Base-by-base conservation (phyloP, 2,888 invertebrate species). In the Dryocosmus kuriphilus region DNA sequence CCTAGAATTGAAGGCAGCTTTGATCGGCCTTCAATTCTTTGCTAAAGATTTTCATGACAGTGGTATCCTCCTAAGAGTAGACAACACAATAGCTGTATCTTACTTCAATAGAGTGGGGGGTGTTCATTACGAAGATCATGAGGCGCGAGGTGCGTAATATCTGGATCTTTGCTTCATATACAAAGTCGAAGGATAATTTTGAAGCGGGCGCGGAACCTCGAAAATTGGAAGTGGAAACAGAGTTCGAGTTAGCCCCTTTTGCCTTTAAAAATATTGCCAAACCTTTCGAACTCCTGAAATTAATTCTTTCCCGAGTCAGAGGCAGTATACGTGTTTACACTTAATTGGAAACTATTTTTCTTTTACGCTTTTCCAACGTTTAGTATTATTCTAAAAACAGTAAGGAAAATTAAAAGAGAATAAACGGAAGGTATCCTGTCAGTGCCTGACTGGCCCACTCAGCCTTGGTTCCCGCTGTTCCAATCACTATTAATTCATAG, bases 231-330 rank as follows among this genome's bases (percentile, higher is more conserved):
- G 19, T 55, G 0, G 81, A 81, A 24, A 81, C 82, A 11, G 79
- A 82, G 67, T 81, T 73, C 22, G 74, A 79, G 74, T 38, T 79
- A 62, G 60, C 67, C 3, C 62, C 65, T n/a, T 14, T 6, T 6
- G 76, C 74, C 38, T 79, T 81, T 63, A 46, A 46, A 46, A 5
- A 11, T 46, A 19, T 16, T 46, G 46, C 14, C 19, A 46, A 14
- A 46, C 24, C 24, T 61, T 80, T 27, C 71, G 80, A 1, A 19
- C 35, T 6, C 83, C 82, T 4, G 82, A 85, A 32, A 85, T 84
- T 30, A 85, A 87, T 63, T 62, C 86, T 14, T 87, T 87, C 78
- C 85, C 85, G 7, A 80, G 80, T 32, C 57, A 80, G n/a, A n/a
- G n/a, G n/a, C n/a, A n/a, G n/a, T n/a, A n/a, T n/a, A n/a, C n/a